These are phyloP conservation scores for Micropoecilia bifurca DNA, from an alignment of 2,797 vertebrate genomes.

Conservation along the genomic window DNA sequence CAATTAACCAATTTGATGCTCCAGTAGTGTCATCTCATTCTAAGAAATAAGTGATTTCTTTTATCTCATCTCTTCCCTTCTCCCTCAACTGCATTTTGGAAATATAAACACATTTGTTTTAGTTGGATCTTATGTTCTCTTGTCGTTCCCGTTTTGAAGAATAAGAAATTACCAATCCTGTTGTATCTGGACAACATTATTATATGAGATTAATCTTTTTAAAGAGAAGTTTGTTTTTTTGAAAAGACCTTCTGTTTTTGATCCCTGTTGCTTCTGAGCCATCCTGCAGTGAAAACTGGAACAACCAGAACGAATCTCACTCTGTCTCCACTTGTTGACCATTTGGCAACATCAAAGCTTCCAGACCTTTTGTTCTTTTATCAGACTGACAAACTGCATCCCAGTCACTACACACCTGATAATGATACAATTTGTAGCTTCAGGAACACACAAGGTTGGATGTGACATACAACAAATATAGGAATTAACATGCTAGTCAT, in stretches of 20 bases:
- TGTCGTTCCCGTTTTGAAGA: neutral
- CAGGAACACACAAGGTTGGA: neutral
- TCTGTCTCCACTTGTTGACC: slow-evolving; percentile 53
- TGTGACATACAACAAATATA: neutral
- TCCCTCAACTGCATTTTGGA: neutral
- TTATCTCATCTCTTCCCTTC: neutral
- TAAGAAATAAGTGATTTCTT: neutral
- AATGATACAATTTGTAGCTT: slow-evolving; percentile 56
- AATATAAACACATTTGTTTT: neutral
- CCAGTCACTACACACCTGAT: slow-evolving; percentile 66
- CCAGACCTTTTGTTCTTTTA: slow-evolving; percentile 71
- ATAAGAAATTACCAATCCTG: neutral
- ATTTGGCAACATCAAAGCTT: slow-evolving; percentile 77
- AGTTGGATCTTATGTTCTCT: neutral
- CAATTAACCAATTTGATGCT: neutral
- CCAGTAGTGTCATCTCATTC: neutral
- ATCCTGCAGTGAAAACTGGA: slow-evolving; percentile 58
- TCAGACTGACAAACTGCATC: slow-evolving; percentile 71
- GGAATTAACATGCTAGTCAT: neutral
- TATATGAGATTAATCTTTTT: neutral
- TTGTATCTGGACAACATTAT: neutral
- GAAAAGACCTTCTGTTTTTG: slow-evolving; percentile 19
- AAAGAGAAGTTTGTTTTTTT: slow-evolving; percentile 2
- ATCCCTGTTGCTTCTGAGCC: slow-evolving; percentile 55
- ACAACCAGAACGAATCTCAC: slow-evolving; percentile 39